Evolutionary conservation across 2,113 vertebrate species (phyloP).

Genomic region (Sturnira hondurensis): DNA sequence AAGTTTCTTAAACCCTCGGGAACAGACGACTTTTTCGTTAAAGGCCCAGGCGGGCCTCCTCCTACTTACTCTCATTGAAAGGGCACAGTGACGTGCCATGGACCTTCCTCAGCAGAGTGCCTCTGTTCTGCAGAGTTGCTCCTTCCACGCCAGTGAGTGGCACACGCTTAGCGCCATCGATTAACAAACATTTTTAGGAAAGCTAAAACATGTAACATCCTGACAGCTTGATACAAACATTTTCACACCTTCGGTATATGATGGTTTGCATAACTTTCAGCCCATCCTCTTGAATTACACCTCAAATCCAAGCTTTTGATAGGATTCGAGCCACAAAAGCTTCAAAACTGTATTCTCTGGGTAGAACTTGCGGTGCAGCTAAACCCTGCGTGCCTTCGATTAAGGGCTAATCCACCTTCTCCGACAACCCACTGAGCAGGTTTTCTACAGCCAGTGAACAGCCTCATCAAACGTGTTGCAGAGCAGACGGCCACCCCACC

Average conservation of each 20-base stretch:
- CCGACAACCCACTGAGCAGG: background rate
- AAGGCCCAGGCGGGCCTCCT: background rate
- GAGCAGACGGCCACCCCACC: background rate
- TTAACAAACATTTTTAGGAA: constrained; percentile 26
- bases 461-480: background rate
- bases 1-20: background rate
- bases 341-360: background rate
- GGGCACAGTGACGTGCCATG: background rate
- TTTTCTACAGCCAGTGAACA: background rate
- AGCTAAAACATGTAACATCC: background rate
- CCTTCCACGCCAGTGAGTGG: background rate
- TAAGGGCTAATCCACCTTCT: background rate
- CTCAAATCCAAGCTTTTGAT: constrained; percentile 10
- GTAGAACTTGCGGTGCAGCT: background rate
- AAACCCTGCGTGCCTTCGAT: background rate
- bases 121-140: background rate
- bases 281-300: constrained; percentile 20
- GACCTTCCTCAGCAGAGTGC: background rate
- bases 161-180: background rate
- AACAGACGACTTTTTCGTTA: background rate
- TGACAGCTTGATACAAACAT: background rate
- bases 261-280: background rate
- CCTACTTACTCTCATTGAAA: background rate
- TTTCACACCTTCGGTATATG: background rate
- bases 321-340: background rate